phyloP scores from a whole-genome alignment of 2,113 vertebrate species.

The Dipodomys merriami region DNA sequence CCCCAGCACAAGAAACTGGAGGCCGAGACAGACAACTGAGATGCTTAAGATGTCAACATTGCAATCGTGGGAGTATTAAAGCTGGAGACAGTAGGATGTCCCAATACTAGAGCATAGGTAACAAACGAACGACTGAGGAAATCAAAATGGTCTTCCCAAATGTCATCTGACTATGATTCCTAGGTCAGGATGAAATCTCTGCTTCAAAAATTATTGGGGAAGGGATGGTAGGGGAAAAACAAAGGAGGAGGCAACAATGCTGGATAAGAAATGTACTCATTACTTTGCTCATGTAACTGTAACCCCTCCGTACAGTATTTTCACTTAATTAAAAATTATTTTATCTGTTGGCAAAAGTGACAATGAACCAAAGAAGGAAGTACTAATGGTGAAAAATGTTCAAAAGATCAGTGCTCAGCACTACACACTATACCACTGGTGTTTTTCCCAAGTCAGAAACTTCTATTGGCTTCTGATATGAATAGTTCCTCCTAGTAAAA shows the following conservation, averaged over 20 bases:
- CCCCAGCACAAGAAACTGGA: neutral
- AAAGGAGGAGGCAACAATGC: no score
- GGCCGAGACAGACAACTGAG: neutral
- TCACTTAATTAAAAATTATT: neutral
- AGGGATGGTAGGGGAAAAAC: no score
- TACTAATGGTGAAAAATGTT: neutral
- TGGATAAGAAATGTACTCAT: no score
- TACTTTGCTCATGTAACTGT: no score
- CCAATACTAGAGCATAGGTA: neutral
- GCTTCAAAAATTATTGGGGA: neutral
- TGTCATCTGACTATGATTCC: neutral
- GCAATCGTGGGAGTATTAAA: fast-evolving
- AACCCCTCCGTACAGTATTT: no score
- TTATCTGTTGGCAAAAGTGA: neutral
- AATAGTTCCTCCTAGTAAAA: neutral
- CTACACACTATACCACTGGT: neutral
- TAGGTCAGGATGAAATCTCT: neutral
- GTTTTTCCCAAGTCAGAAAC: neutral
- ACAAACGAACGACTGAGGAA: neutral
- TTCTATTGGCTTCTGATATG: neutral
- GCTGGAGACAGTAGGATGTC: neutral
- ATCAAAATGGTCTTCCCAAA: neutral
- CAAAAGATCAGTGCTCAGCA: neutral
- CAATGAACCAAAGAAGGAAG: neutral
- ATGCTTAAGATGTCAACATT: no score